These are phyloP conservation scores for Gari tellinella DNA, from an alignment of 2,888 invertebrate genomes.

Conservation along the genomic window DNA sequence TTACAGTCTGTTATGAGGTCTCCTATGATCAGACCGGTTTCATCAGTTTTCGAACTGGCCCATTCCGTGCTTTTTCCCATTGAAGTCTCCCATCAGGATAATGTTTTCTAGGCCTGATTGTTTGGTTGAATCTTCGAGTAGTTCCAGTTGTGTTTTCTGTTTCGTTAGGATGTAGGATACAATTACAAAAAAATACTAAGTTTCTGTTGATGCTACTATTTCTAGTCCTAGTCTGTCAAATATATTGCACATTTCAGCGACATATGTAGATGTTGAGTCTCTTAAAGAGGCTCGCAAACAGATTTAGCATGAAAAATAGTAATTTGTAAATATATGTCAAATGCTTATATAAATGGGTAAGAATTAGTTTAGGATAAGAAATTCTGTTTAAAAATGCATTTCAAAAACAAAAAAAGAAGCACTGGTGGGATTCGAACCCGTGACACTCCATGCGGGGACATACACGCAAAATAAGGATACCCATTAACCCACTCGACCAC, in stretches of 20 bases:
- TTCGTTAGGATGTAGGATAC: constrained; percentile 13
- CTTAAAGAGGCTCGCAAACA: too few species aligned
- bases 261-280: too few species aligned
- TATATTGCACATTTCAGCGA: not conserved
- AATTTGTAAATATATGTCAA: too few species aligned
- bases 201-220: not conserved
- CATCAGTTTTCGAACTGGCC: constrained; percentile 1
- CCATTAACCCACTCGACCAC: too few species aligned
- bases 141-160: constrained; percentile 3
- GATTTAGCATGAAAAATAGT: too few species aligned
- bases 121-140: not conserved
- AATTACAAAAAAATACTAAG: not conserved
- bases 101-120: constrained; percentile 3
- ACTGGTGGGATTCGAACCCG: too few species aligned
- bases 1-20: constrained; percentile 7
- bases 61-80: constrained; percentile 21
- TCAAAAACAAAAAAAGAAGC: too few species aligned
- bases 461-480: too few species aligned
- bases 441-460: too few species aligned
- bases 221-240: not conserved
- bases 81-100: constrained; percentile 12
- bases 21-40: constrained; percentile 14
- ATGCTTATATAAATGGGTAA: too few species aligned
- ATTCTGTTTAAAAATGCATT: too few species aligned
- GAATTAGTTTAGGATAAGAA: too few species aligned